Base-by-base conservation (phyloP, 1,140 invertebrate genomes). In the Planococcus citri region DNA sequence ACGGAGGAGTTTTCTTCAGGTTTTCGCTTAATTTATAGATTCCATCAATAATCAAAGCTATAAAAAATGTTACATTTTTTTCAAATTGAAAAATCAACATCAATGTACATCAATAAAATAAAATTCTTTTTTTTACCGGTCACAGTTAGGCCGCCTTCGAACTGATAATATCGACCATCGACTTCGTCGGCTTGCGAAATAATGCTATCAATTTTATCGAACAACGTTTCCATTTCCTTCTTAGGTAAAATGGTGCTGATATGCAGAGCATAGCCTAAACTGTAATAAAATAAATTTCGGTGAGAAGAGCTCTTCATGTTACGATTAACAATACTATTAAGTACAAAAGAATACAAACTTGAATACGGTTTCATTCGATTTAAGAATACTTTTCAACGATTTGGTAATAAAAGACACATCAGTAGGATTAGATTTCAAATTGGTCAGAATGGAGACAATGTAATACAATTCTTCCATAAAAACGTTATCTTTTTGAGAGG, bases 171-270 rank as follows among this genome's bases (percentile, higher is more conserved):
- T 75, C 86, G 86, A 10, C 88, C 87, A 81, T 97, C 90, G 24
- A 95, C 87, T 84, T 97, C 94, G 83, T 98, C 95, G 33, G 94
- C 94, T 78, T 97, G 93, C 10, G 60, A 24, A 64, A 64, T 25
- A 4, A 64, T 27, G 17, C 60, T 27, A 25, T 64, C 25, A 27
- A 64, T 64, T 64, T 64, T 64, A 27, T 64, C 60, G 60, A 64
- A 64, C 22, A 64, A 64, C 3, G 10, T 14, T 64, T 24, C 21
- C 21, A 64, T 27, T 14, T 64, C 60, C 24, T 64, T 27, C 24
- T 64, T 64, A 27, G 60, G 25, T 27, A 64, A 27, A 25, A 64
- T 64, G 4, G 10, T 25, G 3, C 22, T 21, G 22, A 64, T 25
- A 25, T 64, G 60, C 2, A 64, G 17, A 1, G 60, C 60, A 25